Evolutionary conservation across 2,113 vertebrate genomes (phyloP).

Genomic region (Rhabdomys dilectus): DNA sequence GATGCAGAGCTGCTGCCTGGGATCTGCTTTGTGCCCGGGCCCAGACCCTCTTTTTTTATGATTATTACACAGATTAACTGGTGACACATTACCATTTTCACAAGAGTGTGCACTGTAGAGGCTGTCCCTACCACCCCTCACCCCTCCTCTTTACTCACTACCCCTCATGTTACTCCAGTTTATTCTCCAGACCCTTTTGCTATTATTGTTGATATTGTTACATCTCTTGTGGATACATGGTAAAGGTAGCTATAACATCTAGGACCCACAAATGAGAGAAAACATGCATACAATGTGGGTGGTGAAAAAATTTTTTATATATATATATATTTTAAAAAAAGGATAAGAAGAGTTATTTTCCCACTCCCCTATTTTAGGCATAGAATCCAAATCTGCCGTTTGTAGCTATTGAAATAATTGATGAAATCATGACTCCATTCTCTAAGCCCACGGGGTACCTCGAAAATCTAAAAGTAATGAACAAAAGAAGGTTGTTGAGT

Average conservation of each 20-base stretch:
- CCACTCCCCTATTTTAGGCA: background rate
- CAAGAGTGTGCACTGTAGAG: background rate
- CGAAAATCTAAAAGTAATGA: background rate
- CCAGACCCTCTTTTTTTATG: too few species aligned
- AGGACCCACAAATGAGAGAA: background rate
- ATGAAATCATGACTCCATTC: background rate
- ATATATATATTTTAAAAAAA: background rate
- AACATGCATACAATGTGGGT: background rate
- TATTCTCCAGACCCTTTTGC: background rate
- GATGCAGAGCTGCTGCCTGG: too few species aligned
- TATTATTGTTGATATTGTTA: background rate
- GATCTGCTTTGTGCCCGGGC: too few species aligned
- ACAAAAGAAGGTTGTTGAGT: background rate
- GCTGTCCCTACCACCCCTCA: background rate
- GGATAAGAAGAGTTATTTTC: background rate
- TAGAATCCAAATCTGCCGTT: background rate
- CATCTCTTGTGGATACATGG: background rate
- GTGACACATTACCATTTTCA: background rate
- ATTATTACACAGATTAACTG: background rate
- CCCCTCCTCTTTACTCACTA: background rate
- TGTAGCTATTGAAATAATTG: background rate
- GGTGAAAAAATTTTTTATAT: background rate
- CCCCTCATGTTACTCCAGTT: background rate
- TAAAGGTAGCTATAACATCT: background rate
- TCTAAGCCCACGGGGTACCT: background rate